phyloP scores from a whole-genome alignment of 2,113 vertebrate genomes.

The Chionodraco myersi region DNA sequence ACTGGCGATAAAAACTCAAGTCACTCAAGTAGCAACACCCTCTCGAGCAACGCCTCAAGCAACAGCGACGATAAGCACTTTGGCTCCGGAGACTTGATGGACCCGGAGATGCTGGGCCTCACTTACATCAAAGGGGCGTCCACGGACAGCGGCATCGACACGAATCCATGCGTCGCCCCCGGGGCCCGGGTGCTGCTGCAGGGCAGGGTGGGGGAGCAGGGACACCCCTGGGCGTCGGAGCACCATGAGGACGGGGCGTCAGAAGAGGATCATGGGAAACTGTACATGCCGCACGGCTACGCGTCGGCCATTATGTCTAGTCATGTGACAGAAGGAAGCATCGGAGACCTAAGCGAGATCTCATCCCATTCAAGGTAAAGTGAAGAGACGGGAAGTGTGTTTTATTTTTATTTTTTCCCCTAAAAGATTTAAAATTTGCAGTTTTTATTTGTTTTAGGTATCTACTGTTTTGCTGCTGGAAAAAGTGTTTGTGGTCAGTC shows the following conservation, averaged over 20 bases:
- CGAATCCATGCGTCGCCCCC: conserved; percentile 88
- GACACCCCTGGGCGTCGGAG: conserved; percentile 84
- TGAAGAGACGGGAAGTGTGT: neutral
- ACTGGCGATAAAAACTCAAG: conserved; percentile 93
- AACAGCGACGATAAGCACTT: conserved; percentile 97
- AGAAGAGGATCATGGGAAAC: conserved; percentile 86
- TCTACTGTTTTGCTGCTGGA: neutral
- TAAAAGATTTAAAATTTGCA: neutral
- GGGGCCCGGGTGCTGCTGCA: conserved; percentile 86
- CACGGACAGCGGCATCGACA: conserved; percentile 96
- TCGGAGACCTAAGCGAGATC: conserved; percentile 92
- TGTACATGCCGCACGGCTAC: conserved; percentile 88
- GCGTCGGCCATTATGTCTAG: conserved; percentile 81
- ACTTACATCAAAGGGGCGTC: conserved; percentile 96
- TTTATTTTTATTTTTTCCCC: neutral
- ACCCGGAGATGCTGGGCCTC: conserved; percentile 91
- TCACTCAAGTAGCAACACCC: conserved; percentile 95
- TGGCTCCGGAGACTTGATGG: conserved; percentile 95
- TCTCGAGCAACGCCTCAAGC: conserved; percentile 94
- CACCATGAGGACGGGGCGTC: conserved; percentile 78
- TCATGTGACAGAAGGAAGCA: conserved; percentile 87
- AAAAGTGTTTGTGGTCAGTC: neutral
- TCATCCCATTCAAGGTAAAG: conserved; percentile 93
- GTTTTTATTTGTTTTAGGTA: neutral
- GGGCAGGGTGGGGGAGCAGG: conserved; percentile 82